Base-by-base conservation (phyloP, 2,888 invertebrate genomes). In the Acleris laterana region DNA sequence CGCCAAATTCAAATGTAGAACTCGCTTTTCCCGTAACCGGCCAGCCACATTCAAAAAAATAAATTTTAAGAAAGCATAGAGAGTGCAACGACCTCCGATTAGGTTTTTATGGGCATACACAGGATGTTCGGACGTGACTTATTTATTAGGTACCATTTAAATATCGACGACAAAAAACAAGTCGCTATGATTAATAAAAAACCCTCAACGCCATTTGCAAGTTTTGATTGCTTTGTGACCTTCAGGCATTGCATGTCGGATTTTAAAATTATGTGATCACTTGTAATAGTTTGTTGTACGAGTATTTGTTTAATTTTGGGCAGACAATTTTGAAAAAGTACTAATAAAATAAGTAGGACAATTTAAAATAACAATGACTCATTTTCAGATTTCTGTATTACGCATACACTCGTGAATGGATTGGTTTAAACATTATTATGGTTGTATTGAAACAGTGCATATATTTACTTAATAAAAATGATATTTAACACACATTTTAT, bases 1-100 rank as follows among this genome's bases (percentile, higher is more conserved):
- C 55, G 65, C 65, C 60, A 65, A 65, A 65, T 65, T 65, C 44
- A 50, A 65, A 65, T 65, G 60, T 65, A 49, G 65, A 65, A 61
- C 60, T 61, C 32, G 50, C 65, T 44, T 65, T 61, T 65, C 65
- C 49, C 28, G 60, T 60, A 64, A 65, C 65, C 65, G 60, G 65
- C 65, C 60, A 57, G 48, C 55, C 64, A 60, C 59, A 55, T 65
- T 50, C 46, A 61, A 65, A 65, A 61, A 61, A 28, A 50, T 19
- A 44, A 48, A 20, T 64, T 62, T 64, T 61, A 65, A 65, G 65
- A 65, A 65, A 60, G 65, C 65, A 65, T 65, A 65, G 65, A 62
- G 53, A 65, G 64, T 59, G 55, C 65, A 60, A 56, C 56, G 65
- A 65, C 60, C 65, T 25, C 7, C 60, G 44, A 50, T 56, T 65